phyloP scores from a whole-genome alignment of 2,888 invertebrate species.

The Pediacus dermestoides region DNA sequence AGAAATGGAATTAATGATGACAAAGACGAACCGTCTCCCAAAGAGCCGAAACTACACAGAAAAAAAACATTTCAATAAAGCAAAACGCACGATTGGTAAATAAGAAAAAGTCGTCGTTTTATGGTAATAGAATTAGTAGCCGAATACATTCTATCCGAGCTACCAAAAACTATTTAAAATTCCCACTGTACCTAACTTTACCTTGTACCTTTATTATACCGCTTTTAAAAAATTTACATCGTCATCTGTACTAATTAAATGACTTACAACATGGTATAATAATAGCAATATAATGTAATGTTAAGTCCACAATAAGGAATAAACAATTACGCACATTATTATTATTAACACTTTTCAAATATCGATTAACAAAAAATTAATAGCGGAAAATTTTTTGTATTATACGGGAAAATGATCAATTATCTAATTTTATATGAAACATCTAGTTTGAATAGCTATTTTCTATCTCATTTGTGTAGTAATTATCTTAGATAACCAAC shows the following conservation, averaged over 20 bases:
- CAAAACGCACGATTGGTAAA: no score
- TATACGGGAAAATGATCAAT: no score
- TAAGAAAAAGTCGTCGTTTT: no score
- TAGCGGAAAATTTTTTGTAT: not conserved
- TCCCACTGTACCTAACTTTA: slow-evolving; percentile 2
- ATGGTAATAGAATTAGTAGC: slow-evolving; percentile 4
- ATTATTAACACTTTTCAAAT: slow-evolving; percentile 5
- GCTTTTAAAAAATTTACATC: slow-evolving; percentile 16
- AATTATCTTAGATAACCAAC: no score
- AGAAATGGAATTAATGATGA: no score
- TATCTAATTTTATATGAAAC: no score
- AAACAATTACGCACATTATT: slow-evolving; percentile 14
- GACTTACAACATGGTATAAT: slow-evolving; percentile 12
- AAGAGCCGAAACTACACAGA: no score
- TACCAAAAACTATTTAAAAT: slow-evolving; percentile 6
- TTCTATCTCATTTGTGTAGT: no score
- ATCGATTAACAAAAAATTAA: not conserved
- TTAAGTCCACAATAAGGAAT: slow-evolving; percentile 11
- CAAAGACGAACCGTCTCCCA: no score
- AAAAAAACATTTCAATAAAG: no score
- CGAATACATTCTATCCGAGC: not conserved
- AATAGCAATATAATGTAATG: slow-evolving; percentile 9
- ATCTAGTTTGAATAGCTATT: no score
- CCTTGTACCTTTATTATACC: slow-evolving; percentile 7
- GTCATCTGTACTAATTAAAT: slow-evolving; percentile 18